Evolutionary conservation across 2,113 vertebrate genomes (phyloP).

Genomic region (Sterrhoptilus dennistouni): DNA sequence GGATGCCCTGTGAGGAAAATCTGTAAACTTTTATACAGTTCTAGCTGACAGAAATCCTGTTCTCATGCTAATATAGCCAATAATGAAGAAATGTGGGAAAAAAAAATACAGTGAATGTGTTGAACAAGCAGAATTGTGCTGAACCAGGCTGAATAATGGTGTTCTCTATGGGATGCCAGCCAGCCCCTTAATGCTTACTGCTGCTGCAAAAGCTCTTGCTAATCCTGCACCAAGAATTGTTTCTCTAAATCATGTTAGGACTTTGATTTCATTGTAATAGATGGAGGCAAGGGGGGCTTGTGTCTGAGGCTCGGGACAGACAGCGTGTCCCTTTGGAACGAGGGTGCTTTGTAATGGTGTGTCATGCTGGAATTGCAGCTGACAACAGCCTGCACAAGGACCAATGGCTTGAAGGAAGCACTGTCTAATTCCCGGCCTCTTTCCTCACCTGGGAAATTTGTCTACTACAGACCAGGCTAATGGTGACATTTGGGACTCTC

Average conservation of each 20-base stretch:
- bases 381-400: background rate
- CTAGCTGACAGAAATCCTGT: background rate
- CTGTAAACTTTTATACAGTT: background rate
- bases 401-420: background rate
- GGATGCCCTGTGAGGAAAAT: background rate
- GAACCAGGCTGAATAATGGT: constrained; percentile 29
- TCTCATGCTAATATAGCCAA: constrained; percentile 50
- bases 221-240: constrained; percentile 54
- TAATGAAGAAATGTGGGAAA: constrained; percentile 50
- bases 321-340: background rate
- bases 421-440: background rate
- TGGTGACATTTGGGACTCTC: background rate
- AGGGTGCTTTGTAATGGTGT: constrained; percentile 2
- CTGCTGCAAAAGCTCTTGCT: background rate
- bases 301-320: background rate
- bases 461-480: background rate
- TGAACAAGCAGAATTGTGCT: constrained; percentile 27
- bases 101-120: background rate
- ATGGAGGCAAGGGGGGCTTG: background rate
- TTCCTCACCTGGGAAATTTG: background rate
- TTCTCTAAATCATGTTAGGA: constrained; percentile 46
- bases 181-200: background rate
- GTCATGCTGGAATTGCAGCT: background rate
- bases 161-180: constrained; percentile 22
- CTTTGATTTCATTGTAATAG: constrained; percentile 42